Percentiles rank a stretch among this genome's conserved stretches.
phyloP scores from a whole-genome alignment of 2,888 invertebrate species.

The Plutella xylostella region DNA sequence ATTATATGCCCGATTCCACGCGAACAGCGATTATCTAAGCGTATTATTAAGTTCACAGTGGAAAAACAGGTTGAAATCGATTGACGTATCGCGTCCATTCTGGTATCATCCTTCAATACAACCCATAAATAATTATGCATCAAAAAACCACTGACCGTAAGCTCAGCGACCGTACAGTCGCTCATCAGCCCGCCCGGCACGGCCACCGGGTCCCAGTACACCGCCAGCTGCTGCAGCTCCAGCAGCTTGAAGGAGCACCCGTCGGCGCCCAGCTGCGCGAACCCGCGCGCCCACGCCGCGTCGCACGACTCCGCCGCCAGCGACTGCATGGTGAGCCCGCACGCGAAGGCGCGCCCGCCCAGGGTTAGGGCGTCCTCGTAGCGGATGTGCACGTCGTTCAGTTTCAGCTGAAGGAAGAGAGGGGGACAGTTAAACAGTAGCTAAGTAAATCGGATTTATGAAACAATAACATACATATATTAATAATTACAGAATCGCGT shows the following conservation, averaged over 20 bases:
- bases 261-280: conserved; percentile 71
- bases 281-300: conserved; percentile 83
- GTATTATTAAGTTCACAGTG: too few species aligned
- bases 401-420: conserved; percentile 75
- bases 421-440: too few species aligned
- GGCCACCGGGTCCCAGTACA: conserved; percentile 88
- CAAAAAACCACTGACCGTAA: conserved; percentile 75
- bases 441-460: too few species aligned
- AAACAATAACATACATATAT: too few species aligned
- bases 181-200: conserved; percentile 20
- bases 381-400: conserved; percentile 95
- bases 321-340: conserved; percentile 88
- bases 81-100: too few species aligned
- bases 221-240: conserved; percentile 86
- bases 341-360: conserved; percentile 78
- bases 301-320: conserved; percentile 95
- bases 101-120: too few species aligned
- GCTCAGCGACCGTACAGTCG: conserved; percentile 73
- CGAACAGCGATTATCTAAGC: too few species aligned
- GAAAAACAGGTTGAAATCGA: too few species aligned
- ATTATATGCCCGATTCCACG: too few species aligned
- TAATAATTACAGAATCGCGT: too few species aligned
- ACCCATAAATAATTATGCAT: too few species aligned
- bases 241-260: conserved; percentile 87
- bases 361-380: conserved; percentile 90